Evolutionary conservation across 2,113 vertebrate genomes (phyloP), one percentile per base, ranked within the genome.

Genomic region (Scatophagus argus): DNA sequence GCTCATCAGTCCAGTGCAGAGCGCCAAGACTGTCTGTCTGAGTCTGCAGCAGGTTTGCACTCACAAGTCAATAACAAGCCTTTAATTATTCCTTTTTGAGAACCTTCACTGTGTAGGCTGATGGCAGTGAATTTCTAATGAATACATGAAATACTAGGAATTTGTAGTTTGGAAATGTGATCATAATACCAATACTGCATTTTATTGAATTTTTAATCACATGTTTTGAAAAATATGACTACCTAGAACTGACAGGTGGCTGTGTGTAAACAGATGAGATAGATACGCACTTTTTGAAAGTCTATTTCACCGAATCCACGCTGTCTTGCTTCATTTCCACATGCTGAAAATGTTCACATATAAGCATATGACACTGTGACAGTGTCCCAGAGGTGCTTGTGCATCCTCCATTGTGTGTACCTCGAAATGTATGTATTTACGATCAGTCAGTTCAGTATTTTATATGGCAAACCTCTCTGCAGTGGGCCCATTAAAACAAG

Each of bases 21-120:
- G 95, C n/a, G 96, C 96, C 66, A 94, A 54, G 78, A 96, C 94
- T 0, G 79, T 98, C 38, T 94, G 97, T 46, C 93, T 98, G 54
- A 94, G 93, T 88, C 93, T 98, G 55, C 95, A 96, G 85, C 97
- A 98, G 97, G 97, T 97, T 77, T 32, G 90, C 25, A 43, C 51
- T 43, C 3, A 14, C 10, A 62, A 23, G 1, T 17, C 12, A 10
- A 29, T 39, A 46, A 49, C 13, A 25, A n/a, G 8, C 23, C 25
- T 61, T 6, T 56, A 46, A 6, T 29, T n/a, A 21, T 41, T 11
- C 19, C 27, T n/a, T n/a, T n/a, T n/a, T 19, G 5, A n/a, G 6
- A 13, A 1, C 27, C 16, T 27, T 16, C 2, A 7, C 8, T 21
- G 4, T 56, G 19, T 34, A 27, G 1, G 31, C 27, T 34, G 25